Conservation (phyloP, 2,797 vertebrate species). For the Pachyuromys duprasi region DNA sequence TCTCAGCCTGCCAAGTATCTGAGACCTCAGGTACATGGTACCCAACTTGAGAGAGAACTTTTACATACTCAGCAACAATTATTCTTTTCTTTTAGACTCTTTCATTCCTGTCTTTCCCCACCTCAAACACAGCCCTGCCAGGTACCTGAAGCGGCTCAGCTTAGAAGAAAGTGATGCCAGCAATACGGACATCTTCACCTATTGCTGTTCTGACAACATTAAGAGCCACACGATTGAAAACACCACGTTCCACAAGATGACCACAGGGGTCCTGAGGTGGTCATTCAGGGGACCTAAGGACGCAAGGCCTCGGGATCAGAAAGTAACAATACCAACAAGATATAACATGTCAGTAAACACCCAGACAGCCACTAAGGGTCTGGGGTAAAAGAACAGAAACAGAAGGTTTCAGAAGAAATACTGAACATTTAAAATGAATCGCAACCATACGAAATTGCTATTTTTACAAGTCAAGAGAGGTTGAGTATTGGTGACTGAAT, state of each 20-base stretch:
- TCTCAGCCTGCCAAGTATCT: neutral
- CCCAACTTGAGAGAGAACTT: neutral
- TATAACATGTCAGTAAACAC: neutral
- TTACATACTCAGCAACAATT: neutral
- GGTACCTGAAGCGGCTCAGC: neutral
- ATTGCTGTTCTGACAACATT: neutral
- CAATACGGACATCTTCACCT: accelerated
- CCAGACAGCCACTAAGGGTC: neutral
- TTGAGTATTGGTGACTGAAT: neutral
- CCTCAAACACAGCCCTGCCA: neutral
- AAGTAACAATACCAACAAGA: neutral
- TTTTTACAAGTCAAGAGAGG: neutral
- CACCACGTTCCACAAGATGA: neutral
- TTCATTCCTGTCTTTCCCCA: neutral
- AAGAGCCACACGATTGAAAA: neutral
- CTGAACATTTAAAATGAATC: neutral
- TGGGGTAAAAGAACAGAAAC: neutral
- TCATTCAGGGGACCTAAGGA: too few relatives aligned
- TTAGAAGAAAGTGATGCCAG: neutral
- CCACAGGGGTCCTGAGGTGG: too few relatives aligned
- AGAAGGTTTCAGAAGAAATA: neutral
- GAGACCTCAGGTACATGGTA: neutral
- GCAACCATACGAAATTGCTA: neutral
- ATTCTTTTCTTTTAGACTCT: neutral
- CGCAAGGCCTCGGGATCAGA: neutral